These are phyloP conservation scores for Etheostoma nigrum DNA, from an alignment of 2,797 vertebrate species.

Conservation along the genomic window DNA sequence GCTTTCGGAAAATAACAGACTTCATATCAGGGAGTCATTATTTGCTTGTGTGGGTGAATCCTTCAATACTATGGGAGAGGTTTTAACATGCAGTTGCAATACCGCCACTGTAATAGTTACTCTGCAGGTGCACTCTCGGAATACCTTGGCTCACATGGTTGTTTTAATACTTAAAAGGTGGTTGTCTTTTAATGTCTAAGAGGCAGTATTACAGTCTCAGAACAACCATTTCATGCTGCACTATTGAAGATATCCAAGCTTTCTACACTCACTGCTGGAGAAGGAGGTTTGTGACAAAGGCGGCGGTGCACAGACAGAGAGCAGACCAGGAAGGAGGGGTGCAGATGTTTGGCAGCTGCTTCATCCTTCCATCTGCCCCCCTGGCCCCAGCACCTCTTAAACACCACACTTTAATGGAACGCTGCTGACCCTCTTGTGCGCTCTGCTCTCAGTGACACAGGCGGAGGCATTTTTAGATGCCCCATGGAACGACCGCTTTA, in stretches of 20 bases:
- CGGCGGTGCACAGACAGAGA: conserved; percentile 64
- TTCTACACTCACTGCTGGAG: conserved; percentile 36
- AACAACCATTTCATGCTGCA: conserved; percentile 31
- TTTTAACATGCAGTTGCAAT: conserved; percentile 39
- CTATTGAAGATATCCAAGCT: conserved; percentile 52
- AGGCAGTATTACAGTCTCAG: conserved; percentile 11
- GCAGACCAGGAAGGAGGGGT: conserved; percentile 66
- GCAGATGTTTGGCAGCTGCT: conserved; percentile 85
- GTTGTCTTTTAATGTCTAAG: conserved; percentile 46
- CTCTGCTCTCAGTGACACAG: conserved; percentile 60
- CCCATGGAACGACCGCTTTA: conserved; percentile 44
- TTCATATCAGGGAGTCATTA: conserved; percentile 41
- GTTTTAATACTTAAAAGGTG: conserved; percentile 28
- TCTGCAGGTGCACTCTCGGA: conserved; percentile 70
- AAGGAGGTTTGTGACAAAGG: conserved; percentile 77
- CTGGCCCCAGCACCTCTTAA: conserved; percentile 84
- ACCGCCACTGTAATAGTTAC: conserved; percentile 33
- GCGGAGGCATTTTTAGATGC: conserved; percentile 60
- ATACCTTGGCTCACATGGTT: conserved; percentile 36
- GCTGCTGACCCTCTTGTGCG: conserved; percentile 73
- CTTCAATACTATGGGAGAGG: conserved; percentile 49
- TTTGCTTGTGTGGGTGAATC: conserved; percentile 44
- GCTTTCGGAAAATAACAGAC: conserved; percentile 53
- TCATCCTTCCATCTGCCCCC: conserved; percentile 72
- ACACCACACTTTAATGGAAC: conserved; percentile 81